These are phyloP conservation scores for Dufourea novaeangliae DNA, from an alignment of 1,140 invertebrate genomes.

Conservation along the genomic window DNA sequence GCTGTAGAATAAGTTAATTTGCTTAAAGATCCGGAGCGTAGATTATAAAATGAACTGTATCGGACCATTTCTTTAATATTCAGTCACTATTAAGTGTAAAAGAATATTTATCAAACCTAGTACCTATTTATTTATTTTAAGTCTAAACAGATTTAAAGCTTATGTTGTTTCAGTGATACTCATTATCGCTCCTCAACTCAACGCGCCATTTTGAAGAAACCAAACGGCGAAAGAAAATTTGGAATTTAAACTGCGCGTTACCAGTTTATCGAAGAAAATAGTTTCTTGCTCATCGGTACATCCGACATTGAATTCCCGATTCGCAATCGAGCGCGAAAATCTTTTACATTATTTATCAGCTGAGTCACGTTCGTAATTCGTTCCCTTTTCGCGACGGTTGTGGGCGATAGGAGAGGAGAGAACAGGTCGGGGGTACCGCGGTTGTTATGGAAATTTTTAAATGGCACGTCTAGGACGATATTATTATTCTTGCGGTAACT, in stretches of 20 bases:
- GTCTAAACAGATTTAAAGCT: too few relatives aligned
- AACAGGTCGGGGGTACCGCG: background rate
- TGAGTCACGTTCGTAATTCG: background rate
- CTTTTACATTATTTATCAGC: background rate
- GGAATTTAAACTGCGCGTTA: background rate
- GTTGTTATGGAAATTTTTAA: constrained; percentile 45
- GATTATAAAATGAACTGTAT: too few relatives aligned
- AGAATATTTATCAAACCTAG: too few relatives aligned
- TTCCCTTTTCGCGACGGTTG: background rate
- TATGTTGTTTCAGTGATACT: too few relatives aligned
- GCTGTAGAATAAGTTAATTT: too few relatives aligned
- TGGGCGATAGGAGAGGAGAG: background rate
- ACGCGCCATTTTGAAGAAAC: too few relatives aligned
- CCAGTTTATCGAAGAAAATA: background rate
- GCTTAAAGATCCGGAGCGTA: too few relatives aligned
- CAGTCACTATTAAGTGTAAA: too few relatives aligned
- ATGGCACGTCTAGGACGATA: background rate
- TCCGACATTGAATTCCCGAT: background rate
- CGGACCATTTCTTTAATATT: too few relatives aligned
- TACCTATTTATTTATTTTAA: too few relatives aligned
- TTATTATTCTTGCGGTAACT: constrained; percentile 20
- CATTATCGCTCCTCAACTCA: too few relatives aligned
- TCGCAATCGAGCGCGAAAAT: background rate
- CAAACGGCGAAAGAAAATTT: background rate
- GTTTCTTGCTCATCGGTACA: background rate